Percentiles rank a stretch among this genome's conserved stretches.
These are phyloP conservation scores for Ephydatia muelleri DNA, from an alignment of 37 sponge, comb jelly and placozoan species.

Conservation along the genomic window DNA sequence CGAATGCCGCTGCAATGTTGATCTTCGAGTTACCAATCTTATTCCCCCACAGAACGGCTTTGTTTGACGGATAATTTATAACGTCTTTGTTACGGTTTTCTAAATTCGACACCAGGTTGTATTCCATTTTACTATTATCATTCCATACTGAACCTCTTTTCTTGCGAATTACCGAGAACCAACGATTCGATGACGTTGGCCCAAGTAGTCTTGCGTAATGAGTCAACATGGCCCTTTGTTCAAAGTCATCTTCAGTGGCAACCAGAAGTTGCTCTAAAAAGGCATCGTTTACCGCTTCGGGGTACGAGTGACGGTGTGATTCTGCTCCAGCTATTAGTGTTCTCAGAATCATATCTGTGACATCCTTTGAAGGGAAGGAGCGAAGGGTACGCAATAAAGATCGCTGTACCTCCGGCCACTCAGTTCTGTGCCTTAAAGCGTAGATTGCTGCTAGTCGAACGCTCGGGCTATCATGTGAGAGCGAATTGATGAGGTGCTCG, in stretches of 20 bases:
- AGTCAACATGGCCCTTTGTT: neutral
- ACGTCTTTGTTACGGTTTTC: constrained; percentile 35
- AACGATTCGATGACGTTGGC: neutral
- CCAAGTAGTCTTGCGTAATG: neutral
- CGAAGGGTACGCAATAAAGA: neutral
- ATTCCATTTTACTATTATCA: neutral
- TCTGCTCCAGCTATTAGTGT: constrained; percentile 3
- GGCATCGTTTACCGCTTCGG: neutral
- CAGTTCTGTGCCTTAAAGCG: constrained; percentile 2
- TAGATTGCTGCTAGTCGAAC: constrained; percentile 1
- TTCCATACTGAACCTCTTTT: neutral
- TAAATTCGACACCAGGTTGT: constrained; percentile 45
- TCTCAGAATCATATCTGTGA: neutral
- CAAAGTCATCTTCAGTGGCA: neutral
- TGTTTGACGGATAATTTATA: constrained; percentile 41
- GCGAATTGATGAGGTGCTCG: neutral
- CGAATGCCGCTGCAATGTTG: constrained; percentile 35
- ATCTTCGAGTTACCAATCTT: constrained; percentile 46
- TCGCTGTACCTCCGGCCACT: neutral
- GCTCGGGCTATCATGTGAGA: neutral
- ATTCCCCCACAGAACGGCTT: constrained; percentile 65
- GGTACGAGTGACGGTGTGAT: neutral
- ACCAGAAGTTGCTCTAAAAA: neutral
- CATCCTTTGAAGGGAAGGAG: neutral
- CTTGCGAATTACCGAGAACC: neutral